Conservation (phyloP, 2,888 invertebrate species). For the Caradrina clavipalpis region DNA sequence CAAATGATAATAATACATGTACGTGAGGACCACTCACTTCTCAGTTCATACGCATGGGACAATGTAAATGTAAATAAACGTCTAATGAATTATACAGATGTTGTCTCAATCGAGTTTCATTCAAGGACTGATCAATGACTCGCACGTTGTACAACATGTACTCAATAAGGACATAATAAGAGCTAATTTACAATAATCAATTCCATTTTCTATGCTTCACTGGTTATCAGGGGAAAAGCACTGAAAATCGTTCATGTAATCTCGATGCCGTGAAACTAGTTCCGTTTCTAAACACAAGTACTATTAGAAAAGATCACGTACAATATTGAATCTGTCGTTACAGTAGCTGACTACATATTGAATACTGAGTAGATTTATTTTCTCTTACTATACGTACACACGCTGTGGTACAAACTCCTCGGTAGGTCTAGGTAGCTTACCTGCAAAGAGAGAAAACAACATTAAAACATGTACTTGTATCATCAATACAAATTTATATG, state of each 20-base stretch:
- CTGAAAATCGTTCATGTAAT: conserved; percentile 6
- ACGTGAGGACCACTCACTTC: conserved; percentile 40
- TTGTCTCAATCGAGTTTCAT: conserved; percentile 43
- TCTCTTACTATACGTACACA: conserved; percentile 55
- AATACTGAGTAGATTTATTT: conserved; percentile 52
- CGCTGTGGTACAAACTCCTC: conserved; percentile 22
- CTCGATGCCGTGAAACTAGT: conserved; percentile 17
- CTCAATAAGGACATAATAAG: not conserved
- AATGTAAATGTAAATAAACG: conserved; percentile 48
- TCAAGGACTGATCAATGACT: conserved; percentile 44
- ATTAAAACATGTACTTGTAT: conserved; percentile 44
- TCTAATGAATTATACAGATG: conserved; percentile 44
- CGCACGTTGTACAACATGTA: not conserved
- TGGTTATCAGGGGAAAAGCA: not conserved
- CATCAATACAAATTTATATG: conserved; percentile 41
- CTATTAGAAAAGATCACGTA: conserved; percentile 40
- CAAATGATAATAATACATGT: conserved; percentile 45
- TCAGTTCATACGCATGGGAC: conserved; percentile 37
- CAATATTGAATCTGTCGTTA: conserved; percentile 45
- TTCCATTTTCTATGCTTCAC: not conserved
- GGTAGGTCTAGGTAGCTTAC: conserved; percentile 66
- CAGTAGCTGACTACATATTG: conserved; percentile 51
- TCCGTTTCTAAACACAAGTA: conserved; percentile 33
- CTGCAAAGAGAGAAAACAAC: conserved; percentile 73
- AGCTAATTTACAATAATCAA: conserved; percentile 3